Percentiles rank a stretch among this genome's conserved stretches.
phyloP scores from a whole-genome alignment of 1,140 invertebrate species.

The Whitmania pigra region DNA sequence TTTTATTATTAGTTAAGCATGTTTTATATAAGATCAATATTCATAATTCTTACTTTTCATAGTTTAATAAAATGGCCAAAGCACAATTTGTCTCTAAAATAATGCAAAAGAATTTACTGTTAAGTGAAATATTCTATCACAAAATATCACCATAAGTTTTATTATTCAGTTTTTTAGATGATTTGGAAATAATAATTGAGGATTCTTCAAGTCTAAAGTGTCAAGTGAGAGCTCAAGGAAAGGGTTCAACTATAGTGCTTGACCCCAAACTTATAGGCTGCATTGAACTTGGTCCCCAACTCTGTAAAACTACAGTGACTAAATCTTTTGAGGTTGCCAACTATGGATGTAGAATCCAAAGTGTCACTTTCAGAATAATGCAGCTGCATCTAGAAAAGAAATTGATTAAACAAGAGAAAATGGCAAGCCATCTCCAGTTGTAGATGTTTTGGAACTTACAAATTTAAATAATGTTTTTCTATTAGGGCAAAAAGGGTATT shows the following conservation, averaged over 20 bases:
- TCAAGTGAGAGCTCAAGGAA: slow-evolving; percentile 35
- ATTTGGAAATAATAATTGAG: slow-evolving; percentile 37
- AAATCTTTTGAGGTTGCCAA: not conserved
- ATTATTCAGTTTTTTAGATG: slow-evolving; percentile 37
- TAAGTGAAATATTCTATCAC: not conserved
- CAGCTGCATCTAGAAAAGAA: not conserved
- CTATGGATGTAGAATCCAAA: not conserved
- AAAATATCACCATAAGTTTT: not conserved
- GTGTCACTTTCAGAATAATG: not conserved
- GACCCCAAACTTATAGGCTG: slow-evolving; percentile 35
- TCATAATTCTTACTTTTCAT: not conserved
- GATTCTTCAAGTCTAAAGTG: slow-evolving; percentile 34
- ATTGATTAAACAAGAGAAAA: not conserved
- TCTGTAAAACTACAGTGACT: slow-evolving; percentile 28
- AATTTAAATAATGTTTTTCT: not conserved
- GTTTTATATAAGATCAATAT: no score
- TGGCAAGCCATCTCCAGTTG: no score
- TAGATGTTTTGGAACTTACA: no score
- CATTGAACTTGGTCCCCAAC: slow-evolving; percentile 40
- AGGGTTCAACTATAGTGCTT: slow-evolving; percentile 39
- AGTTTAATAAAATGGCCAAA: not conserved
- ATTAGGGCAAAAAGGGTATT: not conserved
- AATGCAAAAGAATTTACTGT: not conserved
- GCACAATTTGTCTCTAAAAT: not conserved
- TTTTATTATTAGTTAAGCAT: no score